These are phyloP conservation scores for Agrypnia vestita DNA, from an alignment of 1,140 invertebrate genomes.

Conservation along the genomic window DNA sequence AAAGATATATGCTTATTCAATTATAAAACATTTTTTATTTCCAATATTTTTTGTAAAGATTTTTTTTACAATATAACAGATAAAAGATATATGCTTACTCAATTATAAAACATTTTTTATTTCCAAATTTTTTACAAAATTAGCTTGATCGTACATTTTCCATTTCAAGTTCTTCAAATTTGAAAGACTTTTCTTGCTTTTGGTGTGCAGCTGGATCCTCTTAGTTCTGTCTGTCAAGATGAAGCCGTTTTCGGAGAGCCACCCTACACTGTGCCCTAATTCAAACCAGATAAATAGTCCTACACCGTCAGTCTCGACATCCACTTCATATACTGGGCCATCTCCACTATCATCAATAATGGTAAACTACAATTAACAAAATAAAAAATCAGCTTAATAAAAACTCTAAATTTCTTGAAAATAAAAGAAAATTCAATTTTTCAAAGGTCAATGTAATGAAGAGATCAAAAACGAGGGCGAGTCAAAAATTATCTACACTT, in stretches of 20 bases:
- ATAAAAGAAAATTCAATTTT: neutral
- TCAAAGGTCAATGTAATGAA: too few species aligned
- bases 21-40: constrained; percentile 22
- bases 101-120: constrained; percentile 15
- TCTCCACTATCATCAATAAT: neutral
- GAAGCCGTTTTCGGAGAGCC: constrained; percentile 58
- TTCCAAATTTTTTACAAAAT: constrained; percentile 20
- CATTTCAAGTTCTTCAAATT: constrained; percentile 22
- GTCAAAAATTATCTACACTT: too few species aligned
- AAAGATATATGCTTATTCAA: neutral
- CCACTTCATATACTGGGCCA: constrained; percentile 38
- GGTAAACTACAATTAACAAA: constrained; percentile 46
- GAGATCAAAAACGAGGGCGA: too few species aligned
- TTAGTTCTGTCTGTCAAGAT: constrained; percentile 51
- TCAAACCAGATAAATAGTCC: constrained; percentile 54
- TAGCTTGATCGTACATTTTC: neutral
- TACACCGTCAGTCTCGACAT: constrained; percentile 45
- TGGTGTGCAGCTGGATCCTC: constrained; percentile 35
- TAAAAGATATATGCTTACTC: neutral
- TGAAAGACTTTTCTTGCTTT: neutral
- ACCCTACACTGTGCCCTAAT: constrained; percentile 47
- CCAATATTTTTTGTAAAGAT: constrained; percentile 1
- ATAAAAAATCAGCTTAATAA: neutral
- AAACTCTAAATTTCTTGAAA: neutral
- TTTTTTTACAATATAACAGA: constrained; percentile 7